Evolutionary conservation across 2,888 invertebrate species (phyloP), one percentile per base, ranked within the genome.

Genomic region (Rosalia funebris): DNA sequence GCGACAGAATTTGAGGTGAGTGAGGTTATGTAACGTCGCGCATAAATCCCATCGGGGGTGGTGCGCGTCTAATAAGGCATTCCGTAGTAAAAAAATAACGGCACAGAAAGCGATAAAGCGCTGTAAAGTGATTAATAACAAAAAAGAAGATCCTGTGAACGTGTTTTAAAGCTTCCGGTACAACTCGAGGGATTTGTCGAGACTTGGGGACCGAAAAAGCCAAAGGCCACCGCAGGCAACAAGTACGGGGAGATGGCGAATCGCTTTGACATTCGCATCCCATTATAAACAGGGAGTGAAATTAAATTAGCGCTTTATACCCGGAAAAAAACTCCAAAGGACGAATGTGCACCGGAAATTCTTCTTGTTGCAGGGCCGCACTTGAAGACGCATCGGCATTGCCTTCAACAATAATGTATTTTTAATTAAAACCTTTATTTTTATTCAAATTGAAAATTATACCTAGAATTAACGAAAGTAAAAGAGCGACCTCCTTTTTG

Each of bases 231-330:
- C 75, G 74, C 75, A 75, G 76, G 77, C 77, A 79, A 77, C 77
- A 79, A 78, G 78, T 78, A 71, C 70, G 69, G 72, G 70, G 65
- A 71, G 74, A 73, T 70, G 74, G 70, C 72, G 69, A 72, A 69
- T 62, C 65, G 65, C 72, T 77, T 76, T 77, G 77, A 78, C 76
- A 77, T 74, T 74, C 75, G 68, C 73, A 68, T 66, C 71, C 71
- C 73, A 74, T 73, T 75, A 76, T 75, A 77, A 78, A 76, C 74
- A 72, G 74, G 74, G 73, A 73, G 70, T 67, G 70, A 74, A 78
- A 79, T 79, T 79, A 78, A 79, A 79, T 79, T 79, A 79, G 77
- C 75, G 77, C 76, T 77, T 77, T 76, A 75, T 77, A 75, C 71
- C 74, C 71, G 60, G 63, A 62, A 64, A 74, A 74, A 76, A 75